These are phyloP conservation scores for Harmothoe impar DNA, from an alignment of 2,888 invertebrate genomes.

Conservation along the genomic window DNA sequence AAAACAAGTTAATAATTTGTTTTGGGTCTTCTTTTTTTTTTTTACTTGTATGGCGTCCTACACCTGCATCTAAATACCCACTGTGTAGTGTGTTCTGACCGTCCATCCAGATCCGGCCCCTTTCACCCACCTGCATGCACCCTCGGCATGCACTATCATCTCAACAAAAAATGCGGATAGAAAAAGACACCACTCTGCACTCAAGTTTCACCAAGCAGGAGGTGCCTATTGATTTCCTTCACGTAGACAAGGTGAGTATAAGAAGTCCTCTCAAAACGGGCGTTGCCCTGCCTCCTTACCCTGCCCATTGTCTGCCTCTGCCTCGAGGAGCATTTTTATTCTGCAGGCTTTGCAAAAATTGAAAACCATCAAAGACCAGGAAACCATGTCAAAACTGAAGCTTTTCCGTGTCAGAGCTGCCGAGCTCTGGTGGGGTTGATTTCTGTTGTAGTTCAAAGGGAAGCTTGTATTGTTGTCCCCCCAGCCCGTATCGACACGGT, in stretches of 20 bases:
- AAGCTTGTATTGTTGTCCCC: not conserved
- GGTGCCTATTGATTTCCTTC: conserved; percentile 41
- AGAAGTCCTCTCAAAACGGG: not conserved
- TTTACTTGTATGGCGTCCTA: too few relatives aligned
- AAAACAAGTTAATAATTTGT: too few relatives aligned
- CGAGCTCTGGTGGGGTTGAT: not conserved
- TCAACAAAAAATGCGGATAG: not conserved
- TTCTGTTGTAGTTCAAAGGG: conserved; percentile 20
- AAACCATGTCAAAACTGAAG: conserved; percentile 18
- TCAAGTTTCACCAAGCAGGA: conserved; percentile 30
- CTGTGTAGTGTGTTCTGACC: too few relatives aligned
- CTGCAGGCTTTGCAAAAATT: not conserved
- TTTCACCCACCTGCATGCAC: not conserved
- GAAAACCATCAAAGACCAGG: conserved; percentile 21
- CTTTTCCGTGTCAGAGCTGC: not conserved
- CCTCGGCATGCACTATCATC: not conserved
- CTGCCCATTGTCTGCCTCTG: not conserved
- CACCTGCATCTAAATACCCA: too few relatives aligned
- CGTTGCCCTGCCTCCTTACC: conserved; percentile 32
- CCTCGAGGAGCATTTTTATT: not conserved
- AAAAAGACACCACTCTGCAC: not conserved
- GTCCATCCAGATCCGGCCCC: not conserved
- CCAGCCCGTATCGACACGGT: not conserved
- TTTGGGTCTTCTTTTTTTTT: too few relatives aligned
- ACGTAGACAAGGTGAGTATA: not conserved